phyloP scores from a whole-genome alignment of 1,140 invertebrate species.

The Drosophila rhopaloa region DNA sequence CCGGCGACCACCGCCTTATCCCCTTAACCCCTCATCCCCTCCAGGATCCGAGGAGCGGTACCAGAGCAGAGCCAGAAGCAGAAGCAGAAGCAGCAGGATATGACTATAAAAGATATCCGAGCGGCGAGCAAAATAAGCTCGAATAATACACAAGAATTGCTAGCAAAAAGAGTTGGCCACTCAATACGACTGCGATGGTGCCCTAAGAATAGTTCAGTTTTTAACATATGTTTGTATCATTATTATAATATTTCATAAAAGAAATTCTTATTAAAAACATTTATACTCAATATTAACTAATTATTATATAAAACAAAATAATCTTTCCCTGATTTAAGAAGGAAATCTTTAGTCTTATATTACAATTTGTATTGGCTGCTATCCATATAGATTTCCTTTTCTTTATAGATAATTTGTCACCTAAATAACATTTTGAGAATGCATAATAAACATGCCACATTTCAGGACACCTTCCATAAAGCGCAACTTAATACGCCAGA shows the following conservation, averaged over 20 bases:
- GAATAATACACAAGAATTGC: slow-evolving; percentile 26
- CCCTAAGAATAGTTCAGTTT: not conserved
- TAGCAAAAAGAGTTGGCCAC: not conserved
- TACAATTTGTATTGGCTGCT: too few relatives aligned
- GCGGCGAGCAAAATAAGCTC: slow-evolving; percentile 39
- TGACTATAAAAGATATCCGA: slow-evolving; percentile 65
- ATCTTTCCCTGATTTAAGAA: too few relatives aligned
- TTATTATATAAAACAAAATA: too few relatives aligned
- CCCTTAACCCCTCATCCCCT: not conserved
- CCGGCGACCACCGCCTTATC: not conserved
- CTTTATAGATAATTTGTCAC: too few relatives aligned
- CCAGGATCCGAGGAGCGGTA: not conserved
- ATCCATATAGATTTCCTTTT: too few relatives aligned
- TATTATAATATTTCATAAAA: too few relatives aligned
- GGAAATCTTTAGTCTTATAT: too few relatives aligned
- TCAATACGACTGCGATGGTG: not conserved
- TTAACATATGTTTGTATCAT: too few relatives aligned
- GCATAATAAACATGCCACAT: not conserved
- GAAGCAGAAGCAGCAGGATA: slow-evolving; percentile 56
- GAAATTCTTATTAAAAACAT: too few relatives aligned
- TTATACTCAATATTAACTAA: too few relatives aligned
- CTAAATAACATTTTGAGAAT: too few relatives aligned
- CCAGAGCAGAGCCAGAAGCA: slow-evolving; percentile 6
- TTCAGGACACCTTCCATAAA: not conserved
- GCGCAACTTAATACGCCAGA: not conserved